Base-by-base conservation (phyloP, 2,797 vertebrate genomes). In the Dipus sagitta region DNA sequence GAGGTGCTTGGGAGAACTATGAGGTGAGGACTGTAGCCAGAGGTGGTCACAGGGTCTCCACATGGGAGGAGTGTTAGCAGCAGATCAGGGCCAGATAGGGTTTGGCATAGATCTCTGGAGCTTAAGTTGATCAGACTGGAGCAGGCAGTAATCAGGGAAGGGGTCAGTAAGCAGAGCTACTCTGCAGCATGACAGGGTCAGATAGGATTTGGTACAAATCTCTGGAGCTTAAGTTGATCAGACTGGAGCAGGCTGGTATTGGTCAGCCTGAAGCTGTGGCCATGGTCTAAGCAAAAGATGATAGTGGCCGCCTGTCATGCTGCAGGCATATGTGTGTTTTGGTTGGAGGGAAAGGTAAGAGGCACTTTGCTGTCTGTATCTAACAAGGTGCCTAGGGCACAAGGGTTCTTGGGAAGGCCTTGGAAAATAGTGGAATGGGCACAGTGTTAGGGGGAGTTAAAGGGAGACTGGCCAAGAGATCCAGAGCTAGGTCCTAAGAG, bases 51-150 rank as follows among this genome's bases (percentile, higher is more conserved):
- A 79, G 71, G 60, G 60, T 76, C 62, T 47, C 86, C 30, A 1
- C 13, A 6, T 34, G n/a, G 17, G 1, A 38, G 54, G 64, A 68
- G 6, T 26, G 15, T 58, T 28, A 24, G 24, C 52, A 38, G 21
- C 1, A 15, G 71, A 38, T 75, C 2, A 11, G 18, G 15, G 26
- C 87, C 52, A 79, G 17, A 32, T 62, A 75, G 52, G 52, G 17
- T 87, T 85, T 94, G 65, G n/a, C 34, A 47, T 47, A 42, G 34
- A 77, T 85, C n/a, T 86, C 42, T 88, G 12, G 26, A 78, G 88
- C 47, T 13, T 6, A 76, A 58, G 32, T 42, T 68, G 34, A 26
- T 92, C 42, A 54, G 34, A 60, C 64, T 47, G 23, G 54, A 72
- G 32, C 6, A 17, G n/a, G 42, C 34, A 83, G 52, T 47, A 47